Evolutionary conservation across 2,888 invertebrate genomes (phyloP), one percentile per base, ranked within the genome.

Genomic region (Aphidius colemani): DNA sequence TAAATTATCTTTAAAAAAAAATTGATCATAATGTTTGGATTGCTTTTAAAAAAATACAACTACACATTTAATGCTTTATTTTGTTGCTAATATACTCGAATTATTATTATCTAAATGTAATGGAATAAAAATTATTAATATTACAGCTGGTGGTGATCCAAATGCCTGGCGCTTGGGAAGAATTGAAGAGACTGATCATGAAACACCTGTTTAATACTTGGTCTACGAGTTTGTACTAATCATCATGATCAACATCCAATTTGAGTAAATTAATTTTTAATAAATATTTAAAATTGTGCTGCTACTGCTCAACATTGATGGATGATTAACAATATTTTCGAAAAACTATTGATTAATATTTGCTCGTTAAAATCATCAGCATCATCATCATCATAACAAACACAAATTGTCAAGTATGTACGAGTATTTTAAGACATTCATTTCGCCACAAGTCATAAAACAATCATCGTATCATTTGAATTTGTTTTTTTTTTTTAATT

Each of bases 161-260:
- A 91, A 92, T 83, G 91, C 91, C 70, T 92, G 91, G 91, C 87
- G 91, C 68, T 86, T 92, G 74, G 91, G 91, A 70, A 87, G 91
- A 77, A 92, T 92, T 84, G 92, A 92, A 83, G 92, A 92, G 84
- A 87, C 89, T 71, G 92, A 92, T 78, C 91, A 91, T 79, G 92
- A 92, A 83, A 92, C 92, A 81, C 90, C 91, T 70, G 92, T 92
- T 82, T 92, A 88, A 90, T 53, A 48, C 30, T 43, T 1, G 8
- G 6, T 7, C 30, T 2, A 30, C 30, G 0, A 30, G 5, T 30
- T 30, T 1, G 0, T 30, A 30, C 5, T 4, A 3, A 30, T 30
- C 30, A 30, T 30, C 30, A 30, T 5, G 5, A 30, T 30, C 5
- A 30, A 30, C 5, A 30, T 30, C 5, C 30, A 30, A 46, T 44